phyloP scores from a whole-genome alignment of 2,888 invertebrate species.

The Cryptocheilus praepositus region DNA sequence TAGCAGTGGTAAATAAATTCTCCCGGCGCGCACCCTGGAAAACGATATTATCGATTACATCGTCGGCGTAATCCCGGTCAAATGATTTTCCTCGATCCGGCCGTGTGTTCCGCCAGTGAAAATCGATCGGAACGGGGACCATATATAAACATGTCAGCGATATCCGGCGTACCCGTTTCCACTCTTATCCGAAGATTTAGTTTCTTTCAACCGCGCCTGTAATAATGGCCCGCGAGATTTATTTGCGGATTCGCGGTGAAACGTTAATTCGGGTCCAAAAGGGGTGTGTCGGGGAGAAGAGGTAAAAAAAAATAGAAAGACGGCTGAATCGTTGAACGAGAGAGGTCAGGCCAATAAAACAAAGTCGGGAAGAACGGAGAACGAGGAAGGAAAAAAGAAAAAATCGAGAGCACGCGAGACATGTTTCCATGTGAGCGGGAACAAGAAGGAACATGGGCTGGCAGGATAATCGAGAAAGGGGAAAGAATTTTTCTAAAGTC shows the following conservation, averaged over 20 bases:
- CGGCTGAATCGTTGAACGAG: constrained; percentile 22
- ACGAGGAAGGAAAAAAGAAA: constrained; percentile 13
- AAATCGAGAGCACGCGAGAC: constrained; percentile 8
- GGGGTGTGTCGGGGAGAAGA: constrained; percentile 26
- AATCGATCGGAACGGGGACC: too few species aligned
- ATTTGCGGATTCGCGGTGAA: constrained; percentile 55
- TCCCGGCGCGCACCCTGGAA: too few species aligned
- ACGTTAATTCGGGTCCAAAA: constrained; percentile 53
- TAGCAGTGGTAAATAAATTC: too few species aligned
- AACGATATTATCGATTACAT: too few species aligned
- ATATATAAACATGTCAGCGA: constrained; percentile 50
- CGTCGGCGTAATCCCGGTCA: too few species aligned
- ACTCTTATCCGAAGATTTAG: constrained; percentile 55
- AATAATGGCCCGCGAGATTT: constrained; percentile 51
- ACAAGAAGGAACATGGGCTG: constrained; percentile 17
- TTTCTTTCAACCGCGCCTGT: constrained; percentile 35
- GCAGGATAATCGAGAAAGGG: constrained; percentile 11
- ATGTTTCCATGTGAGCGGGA: not conserved
- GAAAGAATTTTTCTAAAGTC: constrained; percentile 45
- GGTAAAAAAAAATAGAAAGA: constrained; percentile 3
- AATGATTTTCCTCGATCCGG: too few species aligned
- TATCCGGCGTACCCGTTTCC: constrained; percentile 42
- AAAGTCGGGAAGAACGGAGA: constrained; percentile 23
- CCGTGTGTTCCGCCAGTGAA: too few species aligned
- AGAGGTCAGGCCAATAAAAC: constrained; percentile 11